Conservation (phyloP, 2,797 vertebrate species). For the Scolopax bukidnonensis region DNA sequence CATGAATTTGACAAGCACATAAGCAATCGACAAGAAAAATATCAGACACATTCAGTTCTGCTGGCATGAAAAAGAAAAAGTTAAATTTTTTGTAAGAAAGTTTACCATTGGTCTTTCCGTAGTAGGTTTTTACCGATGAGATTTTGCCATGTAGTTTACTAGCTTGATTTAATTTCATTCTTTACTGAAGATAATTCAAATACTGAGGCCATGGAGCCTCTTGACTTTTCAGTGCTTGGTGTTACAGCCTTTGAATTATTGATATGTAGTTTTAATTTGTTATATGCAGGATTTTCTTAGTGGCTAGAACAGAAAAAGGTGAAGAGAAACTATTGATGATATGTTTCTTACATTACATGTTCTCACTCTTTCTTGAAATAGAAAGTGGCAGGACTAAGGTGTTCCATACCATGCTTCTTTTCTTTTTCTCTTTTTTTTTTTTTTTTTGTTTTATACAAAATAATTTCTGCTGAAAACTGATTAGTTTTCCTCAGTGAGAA, state of each 20-base stretch:
- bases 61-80: neutral
- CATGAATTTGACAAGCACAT: neutral
- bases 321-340: neutral
- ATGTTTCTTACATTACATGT: neutral
- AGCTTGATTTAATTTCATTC: neutral
- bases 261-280: neutral
- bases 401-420: neutral
- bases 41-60: neutral
- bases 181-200: neutral
- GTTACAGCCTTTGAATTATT: neutral
- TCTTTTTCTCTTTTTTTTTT: no score
- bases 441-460: neutral
- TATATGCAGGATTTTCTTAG: neutral
- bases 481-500: neutral
- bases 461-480: neutral
- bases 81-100: neutral
- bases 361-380: neutral
- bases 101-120: neutral
- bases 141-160: neutral
- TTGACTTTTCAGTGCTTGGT: neutral
- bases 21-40: neutral
- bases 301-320: neutral
- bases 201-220: neutral
- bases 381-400: neutral
- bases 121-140: neutral